These are phyloP conservation scores for Chaetops frenatus DNA, from an alignment of 2,113 vertebrate species.

Conservation along the genomic window DNA sequence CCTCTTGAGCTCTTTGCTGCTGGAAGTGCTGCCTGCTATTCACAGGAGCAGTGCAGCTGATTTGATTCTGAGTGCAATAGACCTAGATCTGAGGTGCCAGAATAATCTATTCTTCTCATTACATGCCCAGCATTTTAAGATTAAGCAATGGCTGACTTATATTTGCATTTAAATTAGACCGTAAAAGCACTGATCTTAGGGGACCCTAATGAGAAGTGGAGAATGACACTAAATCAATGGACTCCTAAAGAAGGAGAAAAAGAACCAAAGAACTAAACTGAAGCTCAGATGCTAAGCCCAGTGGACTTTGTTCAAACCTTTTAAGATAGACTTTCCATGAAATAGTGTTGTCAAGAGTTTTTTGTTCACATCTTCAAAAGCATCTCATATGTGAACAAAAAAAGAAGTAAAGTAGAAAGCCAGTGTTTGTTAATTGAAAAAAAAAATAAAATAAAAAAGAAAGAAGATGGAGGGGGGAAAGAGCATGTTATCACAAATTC, in stretches of 20 bases:
- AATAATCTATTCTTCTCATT: not conserved
- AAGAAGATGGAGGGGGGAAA: fast-evolving
- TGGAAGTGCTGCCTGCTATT: not conserved
- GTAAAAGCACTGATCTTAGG: not conserved
- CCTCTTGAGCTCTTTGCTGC: not conserved
- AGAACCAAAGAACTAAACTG: not conserved
- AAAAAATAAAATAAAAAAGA: no score
- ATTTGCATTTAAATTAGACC: slow-evolving; percentile 7
- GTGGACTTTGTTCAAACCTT: not conserved
- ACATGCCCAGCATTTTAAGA: not conserved
- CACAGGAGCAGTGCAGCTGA: not conserved
- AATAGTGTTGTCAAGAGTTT: not conserved
- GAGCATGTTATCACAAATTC: not conserved
- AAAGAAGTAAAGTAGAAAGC: not conserved
- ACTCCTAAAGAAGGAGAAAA: not conserved
- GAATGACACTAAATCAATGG: slow-evolving; percentile 11
- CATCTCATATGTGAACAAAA: not conserved
- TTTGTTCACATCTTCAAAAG: not conserved
- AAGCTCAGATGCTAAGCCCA: not conserved
- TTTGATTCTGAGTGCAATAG: not conserved
- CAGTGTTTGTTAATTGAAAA: not conserved
- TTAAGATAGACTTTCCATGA: not conserved
- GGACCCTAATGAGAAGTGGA: not conserved
- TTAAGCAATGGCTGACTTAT: not conserved
- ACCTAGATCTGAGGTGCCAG: not conserved